These are phyloP conservation scores for Dufourea novaeangliae DNA, from an alignment of 1,140 invertebrate genomes.

Conservation along the genomic window DNA sequence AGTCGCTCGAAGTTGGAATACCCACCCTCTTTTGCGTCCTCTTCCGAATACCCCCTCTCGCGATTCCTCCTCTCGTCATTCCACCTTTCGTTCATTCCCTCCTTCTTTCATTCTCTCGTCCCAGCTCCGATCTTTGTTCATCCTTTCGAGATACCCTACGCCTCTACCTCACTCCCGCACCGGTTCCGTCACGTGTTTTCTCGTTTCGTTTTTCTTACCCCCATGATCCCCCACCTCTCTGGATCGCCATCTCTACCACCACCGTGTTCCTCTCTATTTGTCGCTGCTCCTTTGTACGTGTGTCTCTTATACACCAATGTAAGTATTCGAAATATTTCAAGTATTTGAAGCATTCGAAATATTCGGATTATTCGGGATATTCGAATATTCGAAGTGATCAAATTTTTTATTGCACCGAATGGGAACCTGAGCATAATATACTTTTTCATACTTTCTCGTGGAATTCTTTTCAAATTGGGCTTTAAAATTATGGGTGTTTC, in stretches of 20 bases:
- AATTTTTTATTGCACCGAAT: no score
- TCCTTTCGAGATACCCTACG: conserved; percentile 15
- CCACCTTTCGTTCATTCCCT: no score
- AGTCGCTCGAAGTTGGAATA: not conserved
- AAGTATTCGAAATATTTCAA: no score
- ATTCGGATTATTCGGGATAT: no score
- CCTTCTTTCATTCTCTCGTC: not conserved
- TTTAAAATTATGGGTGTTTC: no score
- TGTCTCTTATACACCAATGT: no score
- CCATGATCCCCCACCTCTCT: not conserved
- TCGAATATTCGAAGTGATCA: no score
- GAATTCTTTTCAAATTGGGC: no score
- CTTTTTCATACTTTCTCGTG: no score
- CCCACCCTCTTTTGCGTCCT: not conserved
- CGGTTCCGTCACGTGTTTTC: not conserved
- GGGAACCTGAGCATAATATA: no score
- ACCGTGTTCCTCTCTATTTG: not conserved
- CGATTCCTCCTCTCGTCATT: not conserved
- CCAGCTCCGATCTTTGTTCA: not conserved
- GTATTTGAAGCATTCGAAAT: no score
- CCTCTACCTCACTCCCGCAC: not conserved
- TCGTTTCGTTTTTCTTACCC: not conserved
- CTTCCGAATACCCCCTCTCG: not conserved
- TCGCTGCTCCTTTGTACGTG: not conserved
- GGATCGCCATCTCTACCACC: no score